These are phyloP conservation scores for Gallirallus australis DNA, from an alignment of 2,797 vertebrate species.

Conservation along the genomic window DNA sequence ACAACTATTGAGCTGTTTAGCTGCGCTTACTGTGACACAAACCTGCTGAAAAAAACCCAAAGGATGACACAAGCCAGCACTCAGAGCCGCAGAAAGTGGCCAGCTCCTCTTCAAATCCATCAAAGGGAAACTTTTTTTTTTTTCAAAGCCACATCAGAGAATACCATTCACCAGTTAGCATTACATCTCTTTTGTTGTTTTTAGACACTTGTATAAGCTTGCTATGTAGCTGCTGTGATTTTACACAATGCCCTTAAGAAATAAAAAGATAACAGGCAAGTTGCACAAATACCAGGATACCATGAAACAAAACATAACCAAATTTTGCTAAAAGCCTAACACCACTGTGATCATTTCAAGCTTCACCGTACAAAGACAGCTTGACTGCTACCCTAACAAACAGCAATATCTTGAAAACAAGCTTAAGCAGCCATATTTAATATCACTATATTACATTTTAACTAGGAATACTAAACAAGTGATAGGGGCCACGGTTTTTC, in stretches of 20 bases:
- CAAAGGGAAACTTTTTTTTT: conserved; percentile 19
- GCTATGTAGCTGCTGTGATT: conserved; percentile 41
- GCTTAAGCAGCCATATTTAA: neutral
- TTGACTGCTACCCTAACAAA: conserved; percentile 7
- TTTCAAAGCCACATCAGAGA: conserved; percentile 63
- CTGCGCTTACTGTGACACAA: conserved; percentile 40
- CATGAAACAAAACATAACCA: conserved; percentile 30
- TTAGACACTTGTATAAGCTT: conserved; percentile 30
- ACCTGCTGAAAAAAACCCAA: conserved; percentile 46
- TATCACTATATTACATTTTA: neutral
- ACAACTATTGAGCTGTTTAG: conserved; percentile 65
- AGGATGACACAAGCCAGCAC: conserved; percentile 49
- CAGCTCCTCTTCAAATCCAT: conserved; percentile 35
- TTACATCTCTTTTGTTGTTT: conserved; percentile 61
- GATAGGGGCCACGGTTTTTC: neutral
- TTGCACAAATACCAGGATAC: conserved; percentile 44
- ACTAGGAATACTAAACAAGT: neutral
- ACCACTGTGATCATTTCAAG: conserved; percentile 5
- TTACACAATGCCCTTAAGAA: conserved; percentile 58
- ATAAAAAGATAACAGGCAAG: conserved; percentile 38
- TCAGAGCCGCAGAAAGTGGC: conserved; percentile 36
- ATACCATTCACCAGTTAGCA: conserved; percentile 49
- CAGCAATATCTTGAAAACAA: conserved; percentile 14
- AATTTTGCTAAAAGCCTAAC: conserved; percentile 41
- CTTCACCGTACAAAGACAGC: neutral